Evolutionary conservation across 2,888 invertebrate species (phyloP).

Genomic region (Malachius bipustulatus): DNA sequence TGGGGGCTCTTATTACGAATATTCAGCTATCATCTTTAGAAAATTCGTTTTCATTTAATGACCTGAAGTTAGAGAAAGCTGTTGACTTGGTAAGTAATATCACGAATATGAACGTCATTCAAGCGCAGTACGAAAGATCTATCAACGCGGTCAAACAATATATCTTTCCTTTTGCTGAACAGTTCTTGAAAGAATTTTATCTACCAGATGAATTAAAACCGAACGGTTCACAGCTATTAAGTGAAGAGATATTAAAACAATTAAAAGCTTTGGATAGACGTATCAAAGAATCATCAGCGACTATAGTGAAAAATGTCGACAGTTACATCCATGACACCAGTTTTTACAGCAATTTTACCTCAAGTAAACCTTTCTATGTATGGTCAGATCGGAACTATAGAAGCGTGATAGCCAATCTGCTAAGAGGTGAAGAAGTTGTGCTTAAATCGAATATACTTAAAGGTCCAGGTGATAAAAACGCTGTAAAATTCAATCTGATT

Average conservation of each 20-base stretch:
- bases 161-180: conserved; percentile 1
- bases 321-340: neutral
- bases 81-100: neutral
- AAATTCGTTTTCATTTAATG: neutral
- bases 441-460: neutral
- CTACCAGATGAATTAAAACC: neutral
- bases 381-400: neutral
- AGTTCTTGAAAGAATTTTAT: neutral
- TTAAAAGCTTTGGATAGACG: neutral
- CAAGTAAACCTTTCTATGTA: conserved; percentile 1
- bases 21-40: neutral
- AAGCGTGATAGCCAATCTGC: neutral
- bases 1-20: neutral
- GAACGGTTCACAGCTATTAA: neutral
- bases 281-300: too few relatives aligned
- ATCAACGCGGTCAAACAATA: conserved; percentile 4
- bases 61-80: neutral
- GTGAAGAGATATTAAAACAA: neutral
- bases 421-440: neutral
- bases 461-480: neutral
- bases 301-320: neutral
- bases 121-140: conserved; percentile 4
- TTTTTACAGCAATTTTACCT: neutral
- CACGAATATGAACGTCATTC: neutral
- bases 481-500: neutral